Evolutionary conservation across 2,888 invertebrate genomes (phyloP).

Genomic region (Caenorhabditis sinica): DNA sequence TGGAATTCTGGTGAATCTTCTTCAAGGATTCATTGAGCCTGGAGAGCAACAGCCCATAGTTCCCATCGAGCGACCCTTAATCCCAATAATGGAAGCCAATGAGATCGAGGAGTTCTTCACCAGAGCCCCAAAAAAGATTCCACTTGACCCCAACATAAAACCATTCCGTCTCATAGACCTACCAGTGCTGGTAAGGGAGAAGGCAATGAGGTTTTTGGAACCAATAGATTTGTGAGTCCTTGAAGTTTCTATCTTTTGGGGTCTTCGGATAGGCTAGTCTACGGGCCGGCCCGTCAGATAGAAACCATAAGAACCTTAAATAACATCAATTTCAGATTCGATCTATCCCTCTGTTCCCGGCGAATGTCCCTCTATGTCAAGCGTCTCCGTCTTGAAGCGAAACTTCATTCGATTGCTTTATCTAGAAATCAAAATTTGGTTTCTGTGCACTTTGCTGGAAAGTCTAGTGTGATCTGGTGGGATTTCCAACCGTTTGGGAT

Average conservation of each 20-base stretch:
- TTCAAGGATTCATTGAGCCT: too few species aligned
- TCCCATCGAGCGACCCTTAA: too few species aligned
- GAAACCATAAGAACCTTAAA: too few species aligned
- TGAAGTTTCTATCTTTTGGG: not conserved
- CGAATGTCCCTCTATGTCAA: not conserved
- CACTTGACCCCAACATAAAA: not conserved
- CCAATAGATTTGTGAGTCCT: conserved; percentile 32
- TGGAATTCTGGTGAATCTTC: too few species aligned
- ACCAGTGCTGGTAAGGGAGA: not conserved
- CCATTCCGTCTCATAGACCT: conserved; percentile 19
- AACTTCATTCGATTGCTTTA: not conserved
- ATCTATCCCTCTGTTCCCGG: conserved; percentile 16
- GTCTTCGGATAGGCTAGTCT: too few species aligned
- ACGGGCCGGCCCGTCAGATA: too few species aligned
- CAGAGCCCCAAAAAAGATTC: too few species aligned
- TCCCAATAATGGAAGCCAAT: too few species aligned
- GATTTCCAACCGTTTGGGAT: conserved; percentile 21
- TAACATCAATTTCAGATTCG: conserved; percentile 33
- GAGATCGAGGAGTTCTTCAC: too few species aligned
- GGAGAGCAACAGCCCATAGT: too few species aligned
- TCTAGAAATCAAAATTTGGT: not conserved
- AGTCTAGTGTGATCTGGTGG: conserved; percentile 17
- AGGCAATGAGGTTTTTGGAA: not conserved
- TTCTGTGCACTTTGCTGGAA: not conserved
- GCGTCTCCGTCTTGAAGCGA: not conserved